These are phyloP conservation scores for Sanderia malayensis DNA, from an alignment of 30 jellyfish, hydroid and myxozoan species.

Conservation along the genomic window DNA sequence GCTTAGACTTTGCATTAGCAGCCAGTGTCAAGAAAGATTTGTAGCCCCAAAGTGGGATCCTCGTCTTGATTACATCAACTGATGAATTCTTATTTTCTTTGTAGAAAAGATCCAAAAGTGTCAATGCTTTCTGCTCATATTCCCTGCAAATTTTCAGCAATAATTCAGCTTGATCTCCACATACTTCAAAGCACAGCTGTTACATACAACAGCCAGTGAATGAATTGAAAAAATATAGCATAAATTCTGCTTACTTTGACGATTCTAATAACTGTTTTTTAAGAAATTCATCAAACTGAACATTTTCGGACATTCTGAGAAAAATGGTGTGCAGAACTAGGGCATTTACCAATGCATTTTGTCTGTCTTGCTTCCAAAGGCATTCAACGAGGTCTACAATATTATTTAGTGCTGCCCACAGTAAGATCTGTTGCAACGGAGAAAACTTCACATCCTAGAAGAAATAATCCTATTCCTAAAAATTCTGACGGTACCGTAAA, in stretches of 20 bases:
- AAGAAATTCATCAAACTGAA: not conserved
- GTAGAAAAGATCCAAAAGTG: not conserved
- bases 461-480: too few species aligned
- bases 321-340: not conserved
- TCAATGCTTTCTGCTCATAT: slow-evolving; percentile 22
- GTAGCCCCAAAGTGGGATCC: slow-evolving; percentile 51
- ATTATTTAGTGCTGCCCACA: not conserved
- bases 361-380: not conserved
- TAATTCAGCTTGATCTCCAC: too few species aligned
- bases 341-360: not conserved
- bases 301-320: not conserved
- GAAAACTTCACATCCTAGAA: not conserved
- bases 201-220: too few species aligned
- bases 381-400: not conserved
- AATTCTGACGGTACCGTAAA: too few species aligned
- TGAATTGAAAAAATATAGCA: too few species aligned
- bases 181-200: too few species aligned
- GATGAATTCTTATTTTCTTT: not conserved
- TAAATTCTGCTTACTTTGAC: not conserved
- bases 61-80: not conserved
- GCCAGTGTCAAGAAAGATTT: slow-evolving; percentile 20
- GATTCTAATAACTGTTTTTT: not conserved
- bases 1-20: slow-evolving; percentile 17
- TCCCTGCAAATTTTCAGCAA: not conserved
- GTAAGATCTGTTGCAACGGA: not conserved